Conservation (phyloP, 2,888 invertebrate species). For the Andricus quercusramuli region DNA sequence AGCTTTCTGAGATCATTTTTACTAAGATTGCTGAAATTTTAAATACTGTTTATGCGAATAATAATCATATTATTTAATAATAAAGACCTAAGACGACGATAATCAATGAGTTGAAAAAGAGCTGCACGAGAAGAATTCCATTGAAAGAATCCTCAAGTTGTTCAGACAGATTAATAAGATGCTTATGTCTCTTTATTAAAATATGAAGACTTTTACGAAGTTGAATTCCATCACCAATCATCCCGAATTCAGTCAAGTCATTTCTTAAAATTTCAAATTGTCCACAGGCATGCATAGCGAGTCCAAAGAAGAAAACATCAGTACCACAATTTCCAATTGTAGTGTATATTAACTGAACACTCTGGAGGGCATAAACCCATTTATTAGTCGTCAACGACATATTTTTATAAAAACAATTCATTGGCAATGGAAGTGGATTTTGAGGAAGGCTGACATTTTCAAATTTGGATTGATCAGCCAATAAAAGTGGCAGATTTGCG, state of each 20-base stretch:
- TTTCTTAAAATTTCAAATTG: slow-evolving; percentile 62
- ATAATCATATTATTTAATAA: background rate
- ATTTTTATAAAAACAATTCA: slow-evolving; percentile 21
- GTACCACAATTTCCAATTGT: background rate
- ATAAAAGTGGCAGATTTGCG: slow-evolving; percentile 14
- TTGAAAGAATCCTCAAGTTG: background rate
- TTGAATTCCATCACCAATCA: background rate
- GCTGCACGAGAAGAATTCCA: slow-evolving; percentile 9
- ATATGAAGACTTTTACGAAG: background rate
- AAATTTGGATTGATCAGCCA: background rate
- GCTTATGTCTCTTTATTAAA: slow-evolving; percentile 12
- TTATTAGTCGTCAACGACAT: background rate
- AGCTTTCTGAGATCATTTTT: no score
- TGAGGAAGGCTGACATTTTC: background rate
- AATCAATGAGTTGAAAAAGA: slow-evolving; percentile 5
- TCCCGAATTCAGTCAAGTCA: background rate
- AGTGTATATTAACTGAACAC: background rate
- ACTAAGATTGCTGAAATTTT: no score
- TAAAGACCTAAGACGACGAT: slow-evolving; percentile 15
- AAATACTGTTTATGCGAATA: background rate
- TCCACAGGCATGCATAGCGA: slow-evolving; percentile 72
- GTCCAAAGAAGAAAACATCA: slow-evolving; percentile 69
- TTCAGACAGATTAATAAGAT: slow-evolving; percentile 3
- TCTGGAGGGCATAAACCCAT: slow-evolving; percentile 7
- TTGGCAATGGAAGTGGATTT: slow-evolving; percentile 6